These are phyloP conservation scores for Blastomussa wellsi DNA, from an alignment of 92 coral and sea anemone genomes.

Conservation along the genomic window DNA sequence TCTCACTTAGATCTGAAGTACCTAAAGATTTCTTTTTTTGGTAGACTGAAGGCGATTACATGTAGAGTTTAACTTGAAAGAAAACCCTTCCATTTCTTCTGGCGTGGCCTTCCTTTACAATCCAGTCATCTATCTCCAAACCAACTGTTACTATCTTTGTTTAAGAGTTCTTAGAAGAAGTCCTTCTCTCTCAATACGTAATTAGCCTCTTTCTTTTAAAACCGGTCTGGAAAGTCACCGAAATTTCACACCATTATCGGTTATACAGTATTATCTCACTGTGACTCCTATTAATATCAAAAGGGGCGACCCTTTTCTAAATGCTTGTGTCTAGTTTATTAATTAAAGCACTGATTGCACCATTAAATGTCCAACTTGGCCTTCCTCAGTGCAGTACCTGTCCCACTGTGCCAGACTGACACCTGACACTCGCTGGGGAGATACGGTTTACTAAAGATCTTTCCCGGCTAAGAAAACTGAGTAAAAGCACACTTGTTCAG, in stretches of 20 bases:
- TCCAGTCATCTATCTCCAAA: background rate
- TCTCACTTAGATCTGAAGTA: background rate
- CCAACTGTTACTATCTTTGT: background rate
- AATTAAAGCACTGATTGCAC: constrained; percentile 2
- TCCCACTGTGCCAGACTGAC: background rate
- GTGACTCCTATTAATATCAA: background rate
- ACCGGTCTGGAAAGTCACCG: background rate
- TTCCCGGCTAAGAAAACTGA: background rate
- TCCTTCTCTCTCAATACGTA: background rate
- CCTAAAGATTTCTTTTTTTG: background rate
- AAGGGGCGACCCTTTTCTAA: background rate
- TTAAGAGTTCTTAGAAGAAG: no score
- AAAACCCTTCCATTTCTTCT: no score
- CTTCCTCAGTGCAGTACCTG: background rate
- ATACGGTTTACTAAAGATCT: background rate
- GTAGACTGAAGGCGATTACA: background rate
- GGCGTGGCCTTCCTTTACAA: no score
- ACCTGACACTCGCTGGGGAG: background rate
- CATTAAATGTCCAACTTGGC: background rate
- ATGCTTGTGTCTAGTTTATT: background rate
- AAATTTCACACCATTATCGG: no score
- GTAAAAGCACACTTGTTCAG: no score
- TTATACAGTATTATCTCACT: background rate
- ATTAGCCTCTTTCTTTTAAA: background rate
- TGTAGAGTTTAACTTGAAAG: no score